A percentile compares a stretch with the other conserved stretches of the same genome.
Conservation (phyloP, 2,113 vertebrate genomes). For the Hemiscyllium ocellatum region DNA sequence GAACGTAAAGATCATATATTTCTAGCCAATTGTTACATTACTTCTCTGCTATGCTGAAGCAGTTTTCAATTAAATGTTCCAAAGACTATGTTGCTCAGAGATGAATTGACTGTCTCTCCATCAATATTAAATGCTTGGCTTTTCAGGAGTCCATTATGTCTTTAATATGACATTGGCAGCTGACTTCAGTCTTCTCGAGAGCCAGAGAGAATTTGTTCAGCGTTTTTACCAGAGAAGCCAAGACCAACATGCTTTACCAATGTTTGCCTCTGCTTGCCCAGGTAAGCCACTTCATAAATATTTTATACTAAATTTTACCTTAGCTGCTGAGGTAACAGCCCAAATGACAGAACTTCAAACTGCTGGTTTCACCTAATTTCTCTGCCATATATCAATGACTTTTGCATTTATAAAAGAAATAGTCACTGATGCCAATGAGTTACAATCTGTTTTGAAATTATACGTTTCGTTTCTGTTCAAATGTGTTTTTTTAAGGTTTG, state of each 20-base stretch:
- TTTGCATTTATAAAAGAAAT: neutral
- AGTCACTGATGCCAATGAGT: neutral
- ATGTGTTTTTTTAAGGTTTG: neutral
- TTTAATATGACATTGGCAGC: conserved; percentile 81
- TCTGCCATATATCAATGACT: neutral
- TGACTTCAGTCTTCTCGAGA: conserved; percentile 90
- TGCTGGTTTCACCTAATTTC: neutral
- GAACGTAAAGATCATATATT: neutral
- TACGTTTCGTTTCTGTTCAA: neutral
- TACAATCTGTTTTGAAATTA: neutral
- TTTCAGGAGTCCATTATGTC: conserved; percentile 76
- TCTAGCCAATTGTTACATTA: neutral
- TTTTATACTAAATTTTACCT: neutral
- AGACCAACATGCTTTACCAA: conserved; percentile 73
- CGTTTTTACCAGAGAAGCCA: conserved; percentile 72
- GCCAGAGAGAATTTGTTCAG: conserved; percentile 84
- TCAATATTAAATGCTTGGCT: neutral
- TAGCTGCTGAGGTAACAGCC: neutral
- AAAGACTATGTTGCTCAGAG: neutral
- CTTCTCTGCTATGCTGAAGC: neutral
- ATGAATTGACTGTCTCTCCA: neutral
- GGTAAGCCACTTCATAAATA: conserved; percentile 57
- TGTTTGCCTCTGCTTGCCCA: conserved; percentile 94
- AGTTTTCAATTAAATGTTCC: neutral
- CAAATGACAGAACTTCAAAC: neutral